These are phyloP conservation scores for Cyprinella venusta DNA, from an alignment of 2,797 vertebrate species.

Conservation along the genomic window DNA sequence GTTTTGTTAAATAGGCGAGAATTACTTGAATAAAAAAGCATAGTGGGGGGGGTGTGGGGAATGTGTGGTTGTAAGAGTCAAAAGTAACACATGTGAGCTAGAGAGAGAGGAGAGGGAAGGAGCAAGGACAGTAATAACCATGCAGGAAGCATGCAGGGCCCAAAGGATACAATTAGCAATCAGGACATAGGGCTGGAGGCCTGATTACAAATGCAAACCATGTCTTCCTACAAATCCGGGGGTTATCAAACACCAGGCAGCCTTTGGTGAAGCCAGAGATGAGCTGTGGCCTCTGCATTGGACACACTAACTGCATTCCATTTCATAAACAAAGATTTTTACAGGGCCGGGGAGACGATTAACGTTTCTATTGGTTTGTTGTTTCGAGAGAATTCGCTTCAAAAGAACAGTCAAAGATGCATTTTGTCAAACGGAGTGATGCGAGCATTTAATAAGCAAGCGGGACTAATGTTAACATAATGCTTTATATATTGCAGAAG, in stretches of 20 bases:
- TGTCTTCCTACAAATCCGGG: slow-evolving; percentile 49
- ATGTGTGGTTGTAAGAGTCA: slow-evolving; percentile 22
- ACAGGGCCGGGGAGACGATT: background rate
- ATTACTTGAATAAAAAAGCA: slow-evolving; percentile 49
- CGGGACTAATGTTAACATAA: background rate
- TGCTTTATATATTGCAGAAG: background rate
- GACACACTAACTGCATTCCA: slow-evolving; percentile 47
- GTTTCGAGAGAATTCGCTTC: background rate
- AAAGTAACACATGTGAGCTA: slow-evolving; percentile 13
- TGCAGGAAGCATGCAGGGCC: slow-evolving; percentile 55
- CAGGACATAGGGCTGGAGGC: slow-evolving; percentile 53
- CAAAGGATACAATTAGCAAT: slow-evolving; percentile 64
- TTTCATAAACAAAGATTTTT: slow-evolving; percentile 40
- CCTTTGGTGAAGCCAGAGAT: slow-evolving; percentile 43
- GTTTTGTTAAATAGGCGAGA: slow-evolving; percentile 52
- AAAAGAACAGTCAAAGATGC: slow-evolving; percentile 10
- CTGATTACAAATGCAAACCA: slow-evolving; percentile 61
- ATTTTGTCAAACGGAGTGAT: background rate
- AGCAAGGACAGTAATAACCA: slow-evolving; percentile 54
- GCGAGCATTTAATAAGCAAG: background rate
- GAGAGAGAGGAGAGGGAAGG: slow-evolving; percentile 28
- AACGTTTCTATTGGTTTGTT: slow-evolving; percentile 9
- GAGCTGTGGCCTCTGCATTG: slow-evolving; percentile 44
- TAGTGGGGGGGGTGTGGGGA: slow-evolving; percentile 3
- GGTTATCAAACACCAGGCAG: slow-evolving; percentile 57